Evolutionary conservation across 1,140 invertebrate genomes (phyloP).

Genomic region (Aphis craccivora): DNA sequence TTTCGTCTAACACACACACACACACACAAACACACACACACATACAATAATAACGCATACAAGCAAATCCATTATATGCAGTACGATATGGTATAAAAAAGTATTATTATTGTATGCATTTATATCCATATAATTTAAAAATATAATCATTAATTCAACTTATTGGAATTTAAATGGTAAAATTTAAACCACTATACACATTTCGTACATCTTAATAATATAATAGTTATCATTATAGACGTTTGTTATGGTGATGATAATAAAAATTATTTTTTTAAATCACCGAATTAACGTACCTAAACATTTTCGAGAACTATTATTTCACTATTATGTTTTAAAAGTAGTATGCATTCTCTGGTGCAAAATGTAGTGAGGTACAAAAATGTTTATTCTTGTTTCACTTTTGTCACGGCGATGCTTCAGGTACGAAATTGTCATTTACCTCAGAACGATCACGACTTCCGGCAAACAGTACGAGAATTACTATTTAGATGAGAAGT

Average conservation of each 20-base stretch:
- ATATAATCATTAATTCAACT: neutral
- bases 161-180: neutral
- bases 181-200: neutral
- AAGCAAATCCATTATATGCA: neutral
- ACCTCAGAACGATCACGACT: constrained; percentile 28
- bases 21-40: neutral
- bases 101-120: neutral
- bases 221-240: neutral
- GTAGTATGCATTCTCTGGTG: neutral
- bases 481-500: constrained; percentile 48
- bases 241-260: too few species aligned
- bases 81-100: neutral
- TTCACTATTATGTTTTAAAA: neutral
- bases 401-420: neutral
- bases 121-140: neutral
- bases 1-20: neutral
- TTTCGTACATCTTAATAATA: neutral
- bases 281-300: neutral
- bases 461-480: constrained; percentile 11
- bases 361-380: neutral
- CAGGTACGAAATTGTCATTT: constrained; percentile 29
- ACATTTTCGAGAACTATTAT: neutral
- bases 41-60: neutral
- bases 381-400: neutral
- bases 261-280: neutral